Evolutionary conservation across 2,888 invertebrate genomes (phyloP).

Genomic region (Serrognathus titanus): DNA sequence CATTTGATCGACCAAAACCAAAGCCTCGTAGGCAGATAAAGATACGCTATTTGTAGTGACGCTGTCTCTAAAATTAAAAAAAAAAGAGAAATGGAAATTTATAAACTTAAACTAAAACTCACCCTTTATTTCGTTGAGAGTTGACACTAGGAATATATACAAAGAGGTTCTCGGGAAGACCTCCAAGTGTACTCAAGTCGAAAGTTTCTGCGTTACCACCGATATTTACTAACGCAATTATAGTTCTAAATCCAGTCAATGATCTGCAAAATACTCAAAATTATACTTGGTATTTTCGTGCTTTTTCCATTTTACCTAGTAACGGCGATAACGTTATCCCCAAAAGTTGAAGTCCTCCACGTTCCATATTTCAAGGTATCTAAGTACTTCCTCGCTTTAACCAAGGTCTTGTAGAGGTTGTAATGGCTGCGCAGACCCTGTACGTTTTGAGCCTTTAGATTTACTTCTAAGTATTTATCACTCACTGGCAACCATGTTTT

Average conservation of each 20-base stretch:
- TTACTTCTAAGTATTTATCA: slow-evolving; percentile 56
- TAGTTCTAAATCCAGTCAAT: no score
- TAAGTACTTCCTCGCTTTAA: slow-evolving; percentile 53
- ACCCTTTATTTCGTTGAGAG: no score
- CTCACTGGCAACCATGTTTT: slow-evolving; percentile 69
- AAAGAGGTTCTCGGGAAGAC: no score
- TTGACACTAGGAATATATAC: no score
- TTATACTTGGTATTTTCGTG: no score
- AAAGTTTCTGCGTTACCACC: slow-evolving; percentile 52
- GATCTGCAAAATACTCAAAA: no score
- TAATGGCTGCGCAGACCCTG: slow-evolving; percentile 54
- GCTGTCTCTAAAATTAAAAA: no score
- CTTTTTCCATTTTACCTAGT: slow-evolving; percentile 25
- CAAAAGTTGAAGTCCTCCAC: slow-evolving; percentile 45
- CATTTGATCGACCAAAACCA: no score
- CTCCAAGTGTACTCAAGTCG: slow-evolving; percentile 44
- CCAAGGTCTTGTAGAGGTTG: slow-evolving; percentile 59
- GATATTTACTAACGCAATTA: slow-evolving; percentile 42
- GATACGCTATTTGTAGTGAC: no score
- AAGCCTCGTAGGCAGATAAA: no score
- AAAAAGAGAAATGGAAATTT: no score
- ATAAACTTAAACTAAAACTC: no score
- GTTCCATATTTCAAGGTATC: slow-evolving; percentile 53
- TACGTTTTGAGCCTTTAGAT: slow-evolving; percentile 55
- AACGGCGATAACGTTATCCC: slow-evolving; percentile 21